These are phyloP conservation scores for Xerus inauris DNA, from an alignment of 2,113 vertebrate genomes.

Conservation along the genomic window DNA sequence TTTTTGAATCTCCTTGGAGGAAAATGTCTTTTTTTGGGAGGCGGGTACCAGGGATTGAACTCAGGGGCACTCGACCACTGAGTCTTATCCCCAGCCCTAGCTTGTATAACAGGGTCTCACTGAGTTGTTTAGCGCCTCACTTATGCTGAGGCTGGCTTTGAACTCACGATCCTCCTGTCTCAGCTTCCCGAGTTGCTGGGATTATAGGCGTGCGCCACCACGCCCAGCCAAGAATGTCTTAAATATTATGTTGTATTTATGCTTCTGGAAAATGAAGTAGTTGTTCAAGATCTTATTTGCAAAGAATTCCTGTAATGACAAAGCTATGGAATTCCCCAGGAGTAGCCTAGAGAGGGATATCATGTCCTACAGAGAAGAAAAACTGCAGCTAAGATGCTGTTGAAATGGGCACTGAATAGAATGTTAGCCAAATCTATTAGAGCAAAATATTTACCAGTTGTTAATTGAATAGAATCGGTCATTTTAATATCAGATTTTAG, in stretches of 20 bases:
- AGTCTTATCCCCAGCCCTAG: too few relatives aligned
- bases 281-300: background rate
- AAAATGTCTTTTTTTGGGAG: too few relatives aligned
- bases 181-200: too few relatives aligned
- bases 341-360: background rate
- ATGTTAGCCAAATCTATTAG: background rate
- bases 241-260: background rate
- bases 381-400: background rate
- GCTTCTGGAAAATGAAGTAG: background rate
- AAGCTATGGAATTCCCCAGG: background rate
- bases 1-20: background rate
- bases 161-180: too few relatives aligned
- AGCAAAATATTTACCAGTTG: too few relatives aligned
- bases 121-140: too few relatives aligned
- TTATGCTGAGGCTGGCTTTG: too few relatives aligned
- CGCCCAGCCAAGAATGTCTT: too few relatives aligned
- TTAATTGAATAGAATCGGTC: background rate
- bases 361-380: background rate
- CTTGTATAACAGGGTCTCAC: too few relatives aligned
- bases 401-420: background rate
- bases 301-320: background rate
- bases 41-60: too few relatives aligned
- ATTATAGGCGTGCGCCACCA: too few relatives aligned
- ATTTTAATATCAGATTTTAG: background rate
- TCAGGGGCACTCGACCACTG: too few relatives aligned